phyloP scores from a whole-genome alignment of 1,140 invertebrate species.

The Panulirus ornatus region DNA sequence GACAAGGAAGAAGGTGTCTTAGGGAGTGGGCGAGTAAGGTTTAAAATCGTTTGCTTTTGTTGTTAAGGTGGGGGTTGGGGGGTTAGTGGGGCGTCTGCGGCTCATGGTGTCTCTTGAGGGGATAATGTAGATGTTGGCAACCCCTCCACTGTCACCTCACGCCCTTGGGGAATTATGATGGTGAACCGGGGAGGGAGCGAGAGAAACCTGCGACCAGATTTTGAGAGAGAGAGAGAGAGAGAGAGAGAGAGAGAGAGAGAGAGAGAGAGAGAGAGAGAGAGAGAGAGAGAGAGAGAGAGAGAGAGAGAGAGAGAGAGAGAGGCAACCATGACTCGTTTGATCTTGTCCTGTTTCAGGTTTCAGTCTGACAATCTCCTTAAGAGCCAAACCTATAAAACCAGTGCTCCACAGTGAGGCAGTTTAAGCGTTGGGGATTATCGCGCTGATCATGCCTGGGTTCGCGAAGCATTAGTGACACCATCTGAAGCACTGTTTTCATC shows the following conservation, averaged over 20 bases:
- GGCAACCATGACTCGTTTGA: not conserved
- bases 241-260: not conserved
- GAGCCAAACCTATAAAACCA: too few species aligned
- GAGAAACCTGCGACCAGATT: not conserved
- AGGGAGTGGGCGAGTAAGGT: not conserved
- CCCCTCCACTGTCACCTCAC: slow-evolving; percentile 38
- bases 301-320: not conserved
- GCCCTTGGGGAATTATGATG: slow-evolving; percentile 33
- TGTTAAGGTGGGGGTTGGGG: slow-evolving; percentile 13
- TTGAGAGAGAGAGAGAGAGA: not conserved
- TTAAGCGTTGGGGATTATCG: too few species aligned
- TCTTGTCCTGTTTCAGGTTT: too few species aligned
- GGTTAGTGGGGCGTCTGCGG: not conserved
- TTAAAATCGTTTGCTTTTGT: slow-evolving; percentile 6
- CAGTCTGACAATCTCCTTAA: too few species aligned
- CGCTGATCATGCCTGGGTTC: too few species aligned
- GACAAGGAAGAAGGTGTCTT: not conserved
- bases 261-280: not conserved
- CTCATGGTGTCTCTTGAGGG: slow-evolving; percentile 29
- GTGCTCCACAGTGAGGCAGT: too few species aligned
- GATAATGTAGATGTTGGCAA: slow-evolving; percentile 38
- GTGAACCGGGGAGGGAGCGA: slow-evolving; percentile 10
- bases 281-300: not conserved
- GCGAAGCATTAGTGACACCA: too few species aligned
- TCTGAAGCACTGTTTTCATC: too few species aligned